These are phyloP conservation scores for Scaptomyza reducta DNA, from an alignment of 2,888 invertebrate species.

Conservation along the genomic window DNA sequence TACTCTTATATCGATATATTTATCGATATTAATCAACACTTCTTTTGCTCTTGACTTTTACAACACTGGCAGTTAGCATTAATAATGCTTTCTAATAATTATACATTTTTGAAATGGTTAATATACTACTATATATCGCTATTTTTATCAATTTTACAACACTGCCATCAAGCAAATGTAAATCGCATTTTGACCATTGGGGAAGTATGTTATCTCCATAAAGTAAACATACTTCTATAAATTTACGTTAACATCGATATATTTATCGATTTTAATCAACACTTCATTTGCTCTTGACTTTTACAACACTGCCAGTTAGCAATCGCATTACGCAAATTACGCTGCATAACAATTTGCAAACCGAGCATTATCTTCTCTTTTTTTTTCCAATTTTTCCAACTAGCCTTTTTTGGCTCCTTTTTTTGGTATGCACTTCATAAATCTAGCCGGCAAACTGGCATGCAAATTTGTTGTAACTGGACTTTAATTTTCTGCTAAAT, in stretches of 20 bases:
- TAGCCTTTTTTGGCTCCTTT: not conserved
- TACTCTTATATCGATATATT: no score
- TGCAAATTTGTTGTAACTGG: conserved; percentile 75
- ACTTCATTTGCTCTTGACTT: not conserved
- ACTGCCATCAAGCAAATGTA: no score
- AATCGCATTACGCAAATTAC: not conserved
- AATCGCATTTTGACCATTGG: no score
- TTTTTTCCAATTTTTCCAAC: conserved; percentile 2
- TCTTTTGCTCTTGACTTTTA: no score
- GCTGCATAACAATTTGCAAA: conserved; percentile 12
- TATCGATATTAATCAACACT: no score
- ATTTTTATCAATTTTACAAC: no score
- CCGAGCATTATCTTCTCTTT: not conserved
- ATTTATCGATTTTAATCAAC: not conserved
- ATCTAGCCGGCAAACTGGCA: conserved; percentile 62
- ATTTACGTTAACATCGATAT: not conserved
- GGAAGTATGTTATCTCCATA: no score
- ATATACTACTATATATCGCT: no score
- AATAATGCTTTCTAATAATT: no score
- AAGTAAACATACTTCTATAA: not conserved
- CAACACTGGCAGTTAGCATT: no score
- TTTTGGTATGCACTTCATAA: conserved; percentile 57
- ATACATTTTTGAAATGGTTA: no score
- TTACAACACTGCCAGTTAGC: not conserved
- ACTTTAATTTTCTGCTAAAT: conserved; percentile 78